phyloP scores from a whole-genome alignment of 2,888 invertebrate genomes.

The Ornithoptera priamus region DNA sequence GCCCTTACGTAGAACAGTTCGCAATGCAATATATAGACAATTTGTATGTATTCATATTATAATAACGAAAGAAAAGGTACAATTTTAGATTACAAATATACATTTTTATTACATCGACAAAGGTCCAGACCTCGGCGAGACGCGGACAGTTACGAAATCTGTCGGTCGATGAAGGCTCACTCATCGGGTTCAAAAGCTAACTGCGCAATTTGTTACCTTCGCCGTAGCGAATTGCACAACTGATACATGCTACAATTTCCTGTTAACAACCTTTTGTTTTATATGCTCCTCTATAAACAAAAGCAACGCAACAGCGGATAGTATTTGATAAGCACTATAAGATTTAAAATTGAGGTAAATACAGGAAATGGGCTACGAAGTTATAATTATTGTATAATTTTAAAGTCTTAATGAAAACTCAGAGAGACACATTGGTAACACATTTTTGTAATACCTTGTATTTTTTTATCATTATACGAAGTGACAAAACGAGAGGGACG shows the following conservation, averaged over 20 bases:
- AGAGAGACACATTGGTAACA: too few relatives aligned
- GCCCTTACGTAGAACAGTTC: too few relatives aligned
- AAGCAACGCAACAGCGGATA: neutral
- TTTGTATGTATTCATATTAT: too few relatives aligned
- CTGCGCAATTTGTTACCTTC: constrained; percentile 59
- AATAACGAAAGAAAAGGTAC: neutral
- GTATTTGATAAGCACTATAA: neutral
- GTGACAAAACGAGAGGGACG: too few relatives aligned
- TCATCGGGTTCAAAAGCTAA: constrained; percentile 76
- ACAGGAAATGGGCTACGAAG: too few relatives aligned
- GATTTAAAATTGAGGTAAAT: neutral
- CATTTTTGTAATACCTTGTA: too few relatives aligned
- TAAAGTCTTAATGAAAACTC: too few relatives aligned
- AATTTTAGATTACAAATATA: neutral
- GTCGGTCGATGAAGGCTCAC: constrained; percentile 66
- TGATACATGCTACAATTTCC: constrained; percentile 48
- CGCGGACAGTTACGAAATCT: constrained; percentile 26
- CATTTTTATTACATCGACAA: constrained; percentile 27
- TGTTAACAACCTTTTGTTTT: constrained; percentile 36
- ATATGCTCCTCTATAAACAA: constrained; percentile 26
- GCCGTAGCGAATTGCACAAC: constrained; percentile 54
- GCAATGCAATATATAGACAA: too few relatives aligned
- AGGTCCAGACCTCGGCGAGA: constrained; percentile 5
- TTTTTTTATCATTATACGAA: too few relatives aligned
- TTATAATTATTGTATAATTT: too few relatives aligned